Evolutionary conservation across 2,797 vertebrate genomes (phyloP), one percentile per base, ranked within the genome.

Genomic region (Clarias laeviceps): DNA sequence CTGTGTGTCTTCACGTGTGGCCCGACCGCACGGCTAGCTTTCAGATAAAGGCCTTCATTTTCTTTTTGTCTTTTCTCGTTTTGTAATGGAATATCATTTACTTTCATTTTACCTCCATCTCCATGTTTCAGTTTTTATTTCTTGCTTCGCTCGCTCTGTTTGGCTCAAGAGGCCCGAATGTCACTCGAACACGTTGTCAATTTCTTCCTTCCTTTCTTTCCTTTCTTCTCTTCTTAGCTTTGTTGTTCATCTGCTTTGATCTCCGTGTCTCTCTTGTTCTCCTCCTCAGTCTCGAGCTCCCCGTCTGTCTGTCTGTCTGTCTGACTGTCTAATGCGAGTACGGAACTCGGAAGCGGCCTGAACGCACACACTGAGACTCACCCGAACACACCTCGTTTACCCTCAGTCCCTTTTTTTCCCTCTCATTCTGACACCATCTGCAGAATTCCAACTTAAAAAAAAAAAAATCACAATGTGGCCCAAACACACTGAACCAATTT

Each of bases 401-500:
- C 59, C 24, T 45, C 15, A 18, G 59, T 17, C 77, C 40, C 20
- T 76, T 34, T 9, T 20, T 59, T 22, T 24, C 74, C 9, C 20
- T 78, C 56, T 59, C 70, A 45, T 32, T 59, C 74, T 2, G 45
- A 45, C 77, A 79, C 57, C 77, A 40, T 62, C 77, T 62, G 77
- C 40, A 59, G 14, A 54, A 76, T n/a, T 79, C 20, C 32, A 57
- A 27, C 72, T n/a, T 11, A 64, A 69, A 72, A 72, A 50, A 50
- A 37, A 9, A 73, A 50, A 32, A 34, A 32, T 32, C 24, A 34
- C 11, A 64, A 80, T 18, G 59, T 18, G 59, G 24, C 77, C 50
- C 37, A 37, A 65, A 80, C 59, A 65, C 37, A 29, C 61, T 45
- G 37, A 79, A 62, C 57, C 76, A 79, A 79, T 79, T 79, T 79